These are phyloP conservation scores for Chaenodraco wilsoni DNA, from an alignment of 2,797 vertebrate genomes.

Conservation along the genomic window DNA sequence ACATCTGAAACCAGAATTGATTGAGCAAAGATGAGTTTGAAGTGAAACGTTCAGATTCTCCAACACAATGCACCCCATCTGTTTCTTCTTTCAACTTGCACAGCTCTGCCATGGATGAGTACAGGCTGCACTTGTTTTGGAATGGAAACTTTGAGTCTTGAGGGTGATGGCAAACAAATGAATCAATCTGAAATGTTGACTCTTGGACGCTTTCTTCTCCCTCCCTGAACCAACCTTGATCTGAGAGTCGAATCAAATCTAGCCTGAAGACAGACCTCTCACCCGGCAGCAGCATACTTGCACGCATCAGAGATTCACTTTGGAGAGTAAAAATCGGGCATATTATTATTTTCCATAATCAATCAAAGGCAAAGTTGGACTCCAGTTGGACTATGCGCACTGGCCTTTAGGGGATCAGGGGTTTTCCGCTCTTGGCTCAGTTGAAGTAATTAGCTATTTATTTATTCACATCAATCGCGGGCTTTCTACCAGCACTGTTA, in stretches of 20 bases:
- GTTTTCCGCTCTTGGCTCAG: slow-evolving; percentile 50
- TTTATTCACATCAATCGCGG: slow-evolving; percentile 64
- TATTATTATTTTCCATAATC: slow-evolving; percentile 66
- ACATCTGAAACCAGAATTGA: slow-evolving; percentile 22
- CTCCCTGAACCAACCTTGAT: slow-evolving; percentile 5
- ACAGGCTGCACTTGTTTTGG: slow-evolving; percentile 55
- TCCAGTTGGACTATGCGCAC: slow-evolving; percentile 22
- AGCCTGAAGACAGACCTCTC: slow-evolving; percentile 38
- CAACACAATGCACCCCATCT: slow-evolving; percentile 16
- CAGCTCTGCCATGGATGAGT: slow-evolving; percentile 34
- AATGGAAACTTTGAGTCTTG: slow-evolving; percentile 56
- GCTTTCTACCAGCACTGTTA: slow-evolving; percentile 47
- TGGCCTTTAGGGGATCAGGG: slow-evolving; percentile 41
- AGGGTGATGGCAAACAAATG: slow-evolving; percentile 33
- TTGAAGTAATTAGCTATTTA: slow-evolving; percentile 67
- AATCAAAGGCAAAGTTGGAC: slow-evolving; percentile 44
- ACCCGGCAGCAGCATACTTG: slow-evolving; percentile 30
- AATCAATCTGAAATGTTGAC: slow-evolving; percentile 55
- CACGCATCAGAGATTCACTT: slow-evolving; percentile 21
- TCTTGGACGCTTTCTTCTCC: slow-evolving; percentile 44
- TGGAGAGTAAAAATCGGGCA: slow-evolving; percentile 29
- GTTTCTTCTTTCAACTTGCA: slow-evolving; percentile 13
- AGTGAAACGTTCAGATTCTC: slow-evolving; percentile 21
- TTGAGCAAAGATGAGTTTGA: slow-evolving; percentile 4
- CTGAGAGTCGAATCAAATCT: slow-evolving; percentile 28